A percentile compares a stretch with the other conserved stretches of the same genome.
Evolutionary conservation across 2,888 invertebrate species (phyloP).

Genomic region (Sympetrum striolatum): DNA sequence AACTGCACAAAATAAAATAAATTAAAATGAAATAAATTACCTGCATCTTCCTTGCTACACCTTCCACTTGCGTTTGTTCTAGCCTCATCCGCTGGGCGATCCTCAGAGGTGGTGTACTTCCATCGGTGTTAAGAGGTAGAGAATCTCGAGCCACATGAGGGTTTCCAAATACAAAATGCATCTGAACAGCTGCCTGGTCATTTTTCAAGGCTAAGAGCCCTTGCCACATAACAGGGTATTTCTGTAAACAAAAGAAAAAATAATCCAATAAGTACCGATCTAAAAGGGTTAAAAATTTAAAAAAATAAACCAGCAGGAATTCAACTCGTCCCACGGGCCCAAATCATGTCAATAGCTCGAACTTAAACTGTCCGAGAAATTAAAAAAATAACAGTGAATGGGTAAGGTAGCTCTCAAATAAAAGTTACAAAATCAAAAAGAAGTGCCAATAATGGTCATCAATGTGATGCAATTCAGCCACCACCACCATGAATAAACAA

Average conservation of each 20-base stretch:
- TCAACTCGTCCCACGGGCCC: neutral
- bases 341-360: neutral
- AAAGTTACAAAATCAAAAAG: neutral
- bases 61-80: conserved; percentile 94
- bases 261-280: conserved; percentile 27
- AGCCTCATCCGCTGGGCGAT: conserved; percentile 98
- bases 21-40: conserved; percentile 60
- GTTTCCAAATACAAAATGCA: conserved; percentile 98
- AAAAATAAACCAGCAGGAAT: neutral
- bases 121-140: conserved; percentile 83
- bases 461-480: neutral
- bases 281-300: neutral
- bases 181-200: conserved; percentile 96
- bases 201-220: conserved; percentile 93
- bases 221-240: conserved; percentile 98
- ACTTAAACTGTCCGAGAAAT: neutral
- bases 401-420: neutral
- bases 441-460: neutral
- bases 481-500: neutral
- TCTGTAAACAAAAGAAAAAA: conserved; percentile 64
- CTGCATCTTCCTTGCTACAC: conserved; percentile 96
- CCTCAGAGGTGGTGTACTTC: conserved; percentile 83
- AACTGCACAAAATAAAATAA: neutral
- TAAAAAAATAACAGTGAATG: neutral
- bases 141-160: conserved; percentile 87